Evolutionary conservation across 2,113 vertebrate genomes (phyloP), one percentile per base, ranked within the genome.

Genomic region (Oryzias curvinotus): DNA sequence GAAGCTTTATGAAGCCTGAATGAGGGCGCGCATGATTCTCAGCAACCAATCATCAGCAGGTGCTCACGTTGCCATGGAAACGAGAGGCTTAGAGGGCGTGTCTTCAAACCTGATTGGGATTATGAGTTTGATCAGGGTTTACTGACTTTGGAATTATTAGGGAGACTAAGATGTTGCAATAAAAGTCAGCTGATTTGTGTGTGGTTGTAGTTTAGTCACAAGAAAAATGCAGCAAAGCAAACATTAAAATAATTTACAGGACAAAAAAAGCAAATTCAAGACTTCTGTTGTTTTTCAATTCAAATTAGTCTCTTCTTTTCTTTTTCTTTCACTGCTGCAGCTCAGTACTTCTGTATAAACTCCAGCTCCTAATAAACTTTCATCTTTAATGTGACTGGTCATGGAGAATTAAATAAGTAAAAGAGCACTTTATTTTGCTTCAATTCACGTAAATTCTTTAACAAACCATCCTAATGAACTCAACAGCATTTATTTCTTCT

Each of bases 31-130:
- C 15, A 17, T 63, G 23, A 73, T 30, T 56, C 25, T 0, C 1
- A 6, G 2, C 51, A 0, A 16, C 88, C 88, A 88, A 87, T 87
- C 75, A 76, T 25, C 18, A 53, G 45, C 62, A 15, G 51, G 36
- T 15, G 17, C 25, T 1, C 19, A 0, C 0, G 72, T 85, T 82
- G 61, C 68, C 73, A 21, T 52, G 73, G 68, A 12, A 73, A 84
- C 36, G 6, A 17, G 42, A 4, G 4, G 59, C 68, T 77, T 52
- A 68, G 57, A 47, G 69, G 88, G 87, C 74, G 85, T 70, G 76
- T 25, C 49, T 46, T 63, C 7, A 41, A 76, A 75, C 78, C 57
- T 28, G 55, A 59, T 78, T 73, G 36, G 5, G 18, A 57, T 67
- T 45, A 41, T 58, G 46, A 5, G 19, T 60, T 60, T 57, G 41